phyloP scores from a whole-genome alignment of 2,113 vertebrate genomes.

The Pachypanchax playfairii region DNA sequence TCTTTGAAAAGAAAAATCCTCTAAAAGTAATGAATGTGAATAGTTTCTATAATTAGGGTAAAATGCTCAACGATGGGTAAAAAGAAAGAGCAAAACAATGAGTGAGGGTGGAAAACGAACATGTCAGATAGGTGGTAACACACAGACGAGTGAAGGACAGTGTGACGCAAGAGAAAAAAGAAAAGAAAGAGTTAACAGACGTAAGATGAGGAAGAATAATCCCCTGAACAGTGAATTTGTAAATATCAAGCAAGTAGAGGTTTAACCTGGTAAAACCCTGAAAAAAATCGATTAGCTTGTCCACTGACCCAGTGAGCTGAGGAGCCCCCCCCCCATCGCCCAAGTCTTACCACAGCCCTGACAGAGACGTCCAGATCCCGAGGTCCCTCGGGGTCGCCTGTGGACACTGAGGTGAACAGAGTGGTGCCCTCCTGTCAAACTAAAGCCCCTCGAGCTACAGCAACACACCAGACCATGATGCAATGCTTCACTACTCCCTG shows the following conservation, averaged over 20 bases:
- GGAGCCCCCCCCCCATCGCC: constrained; percentile 54
- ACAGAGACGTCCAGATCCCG: constrained; percentile 69
- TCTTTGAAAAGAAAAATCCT: too few species aligned
- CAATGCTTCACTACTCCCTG: constrained; percentile 68
- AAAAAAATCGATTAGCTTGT: constrained; percentile 99
- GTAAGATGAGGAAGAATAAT: constrained; percentile 35
- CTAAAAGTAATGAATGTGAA: too few species aligned
- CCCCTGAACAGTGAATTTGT: constrained; percentile 62
- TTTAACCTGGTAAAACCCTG: constrained; percentile 68
- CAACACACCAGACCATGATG: constrained; percentile 71
- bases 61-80: too few species aligned
- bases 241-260: constrained; percentile 68
- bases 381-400: constrained; percentile 60
- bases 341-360: constrained; percentile 62
- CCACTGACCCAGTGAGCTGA: constrained; percentile 91
- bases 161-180: constrained; percentile 6
- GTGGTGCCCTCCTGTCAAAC: constrained; percentile 76
- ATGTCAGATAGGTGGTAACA: constrained; percentile 4
- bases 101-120: background rate
- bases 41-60: too few species aligned
- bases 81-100: too few species aligned
- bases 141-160: constrained; percentile 29
- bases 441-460: constrained; percentile 68
- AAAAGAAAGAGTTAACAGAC: constrained; percentile 21
- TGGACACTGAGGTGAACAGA: constrained; percentile 78